A percentile compares a stretch with the other conserved stretches of the same genome.
phyloP scores from a whole-genome alignment of 2,888 invertebrate genomes.

The Thymelicus acteon region DNA sequence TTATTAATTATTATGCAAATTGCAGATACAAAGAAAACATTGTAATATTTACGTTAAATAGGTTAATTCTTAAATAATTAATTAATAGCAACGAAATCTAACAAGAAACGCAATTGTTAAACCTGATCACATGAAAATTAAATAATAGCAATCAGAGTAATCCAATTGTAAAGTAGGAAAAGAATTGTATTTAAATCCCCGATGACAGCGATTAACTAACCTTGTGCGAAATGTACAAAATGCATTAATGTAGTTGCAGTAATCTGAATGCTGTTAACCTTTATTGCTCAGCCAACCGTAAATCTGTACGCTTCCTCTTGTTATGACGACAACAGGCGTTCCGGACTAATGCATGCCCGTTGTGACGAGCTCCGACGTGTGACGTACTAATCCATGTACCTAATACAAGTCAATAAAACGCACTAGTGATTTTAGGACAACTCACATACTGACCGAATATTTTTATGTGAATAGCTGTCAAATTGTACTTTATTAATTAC shows the following conservation, averaged over 20 bases:
- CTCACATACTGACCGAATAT: too few species aligned
- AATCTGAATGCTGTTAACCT: constrained; percentile 14
- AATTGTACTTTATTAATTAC: too few species aligned
- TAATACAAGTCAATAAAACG: too few species aligned
- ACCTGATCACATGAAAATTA: too few species aligned
- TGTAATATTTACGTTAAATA: too few species aligned
- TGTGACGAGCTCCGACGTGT: not conserved
- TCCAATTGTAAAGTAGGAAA: not conserved
- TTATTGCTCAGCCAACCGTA: constrained; percentile 15
- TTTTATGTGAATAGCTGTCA: too few species aligned
- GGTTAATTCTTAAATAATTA: too few species aligned
- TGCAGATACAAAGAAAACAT: too few species aligned
- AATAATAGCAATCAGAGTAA: not conserved
- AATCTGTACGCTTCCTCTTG: constrained; percentile 20
- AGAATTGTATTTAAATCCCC: not conserved
- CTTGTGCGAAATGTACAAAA: not conserved
- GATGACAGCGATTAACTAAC: not conserved
- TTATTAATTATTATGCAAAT: too few species aligned
- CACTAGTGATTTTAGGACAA: too few species aligned
- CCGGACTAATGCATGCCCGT: constrained; percentile 8
- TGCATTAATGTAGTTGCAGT: constrained; percentile 12
- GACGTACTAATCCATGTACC: not conserved
- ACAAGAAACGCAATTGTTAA: too few species aligned
- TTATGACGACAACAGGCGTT: constrained; percentile 14
- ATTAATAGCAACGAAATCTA: too few species aligned